Conservation (phyloP, 1,140 invertebrate genomes). For the Aphelenchoides besseyi region DNA sequence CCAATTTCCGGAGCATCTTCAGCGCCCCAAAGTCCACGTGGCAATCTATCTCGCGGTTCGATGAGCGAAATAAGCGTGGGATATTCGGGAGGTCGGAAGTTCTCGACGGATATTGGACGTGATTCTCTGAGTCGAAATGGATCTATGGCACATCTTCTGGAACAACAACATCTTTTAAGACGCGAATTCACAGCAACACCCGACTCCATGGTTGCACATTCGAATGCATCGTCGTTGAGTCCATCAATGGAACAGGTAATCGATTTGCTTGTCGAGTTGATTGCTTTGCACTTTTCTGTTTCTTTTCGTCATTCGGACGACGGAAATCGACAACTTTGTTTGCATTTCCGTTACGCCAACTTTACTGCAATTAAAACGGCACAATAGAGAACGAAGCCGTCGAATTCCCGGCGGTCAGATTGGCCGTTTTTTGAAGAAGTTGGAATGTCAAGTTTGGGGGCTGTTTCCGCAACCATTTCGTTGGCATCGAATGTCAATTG, state of each 20-base stretch:
- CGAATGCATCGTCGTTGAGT: constrained; percentile 37
- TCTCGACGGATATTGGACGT: constrained; percentile 14
- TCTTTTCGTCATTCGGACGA: neutral
- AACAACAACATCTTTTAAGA: constrained; percentile 47
- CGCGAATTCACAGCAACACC: constrained; percentile 50
- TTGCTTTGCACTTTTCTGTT: neutral
- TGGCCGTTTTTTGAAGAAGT: neutral
- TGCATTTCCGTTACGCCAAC: neutral
- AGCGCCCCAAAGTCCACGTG: constrained; percentile 15
- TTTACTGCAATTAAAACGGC: too few species aligned
- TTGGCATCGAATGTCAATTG: neutral
- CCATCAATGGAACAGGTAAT: constrained; percentile 53
- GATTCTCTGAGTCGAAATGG: constrained; percentile 27
- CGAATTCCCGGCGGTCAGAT: neutral
- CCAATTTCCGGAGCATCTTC: neutral
- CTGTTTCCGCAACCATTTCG: neutral
- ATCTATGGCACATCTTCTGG: constrained; percentile 46
- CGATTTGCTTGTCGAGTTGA: constrained; percentile 11
- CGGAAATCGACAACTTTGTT: constrained; percentile 1
- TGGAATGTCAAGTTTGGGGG: neutral
- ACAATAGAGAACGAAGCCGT: neutral
- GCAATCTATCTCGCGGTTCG: neutral
- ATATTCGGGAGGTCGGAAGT: constrained; percentile 4
- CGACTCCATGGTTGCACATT: constrained; percentile 29
- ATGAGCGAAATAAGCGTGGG: constrained; percentile 1